A percentile compares a stretch with the other conserved stretches of the same genome.
phyloP scores from a whole-genome alignment of 2,888 invertebrate genomes.

The Camponotus fellah region DNA sequence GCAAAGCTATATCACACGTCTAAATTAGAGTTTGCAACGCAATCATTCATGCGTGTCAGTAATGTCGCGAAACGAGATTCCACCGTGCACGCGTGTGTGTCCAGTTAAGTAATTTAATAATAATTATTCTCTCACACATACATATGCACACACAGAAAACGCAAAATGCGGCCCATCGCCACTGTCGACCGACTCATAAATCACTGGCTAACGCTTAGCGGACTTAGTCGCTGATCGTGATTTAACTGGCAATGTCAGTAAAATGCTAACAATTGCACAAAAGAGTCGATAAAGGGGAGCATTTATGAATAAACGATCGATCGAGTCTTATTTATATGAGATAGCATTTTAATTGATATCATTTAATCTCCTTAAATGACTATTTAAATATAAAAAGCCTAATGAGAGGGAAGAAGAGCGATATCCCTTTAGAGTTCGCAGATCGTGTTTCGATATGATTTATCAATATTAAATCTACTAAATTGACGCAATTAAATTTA shows the following conservation, averaged over 20 bases:
- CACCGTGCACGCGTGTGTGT: conserved; percentile 43
- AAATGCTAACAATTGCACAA: conserved; percentile 33
- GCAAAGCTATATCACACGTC: conserved; percentile 67
- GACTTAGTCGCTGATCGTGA: conserved; percentile 61
- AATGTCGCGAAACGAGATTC: conserved; percentile 70
- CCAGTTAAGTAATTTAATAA: conserved; percentile 75
- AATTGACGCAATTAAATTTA: conserved; percentile 17
- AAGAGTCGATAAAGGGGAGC: not conserved
- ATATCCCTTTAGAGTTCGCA: not conserved
- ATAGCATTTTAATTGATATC: not conserved
- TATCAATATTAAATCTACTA: not conserved
- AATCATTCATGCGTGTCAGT: conserved; percentile 74
- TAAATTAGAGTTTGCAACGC: conserved; percentile 69
- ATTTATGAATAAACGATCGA: not conserved
- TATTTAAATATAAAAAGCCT: conserved; percentile 9
- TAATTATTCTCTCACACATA: conserved; percentile 67
- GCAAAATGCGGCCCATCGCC: conserved; percentile 55
- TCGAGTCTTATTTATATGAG: not conserved
- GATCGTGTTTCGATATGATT: not conserved
- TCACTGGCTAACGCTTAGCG: conserved; percentile 59
- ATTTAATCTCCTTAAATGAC: not conserved
- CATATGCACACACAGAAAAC: conserved; percentile 31
- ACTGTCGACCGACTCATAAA: conserved; percentile 64
- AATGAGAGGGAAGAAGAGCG: not conserved
- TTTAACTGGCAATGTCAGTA: conserved; percentile 58